Percentiles rank a stretch among this genome's conserved stretches.
phyloP scores from a whole-genome alignment of 1,140 invertebrate species.

The Nomia melanderi region DNA sequence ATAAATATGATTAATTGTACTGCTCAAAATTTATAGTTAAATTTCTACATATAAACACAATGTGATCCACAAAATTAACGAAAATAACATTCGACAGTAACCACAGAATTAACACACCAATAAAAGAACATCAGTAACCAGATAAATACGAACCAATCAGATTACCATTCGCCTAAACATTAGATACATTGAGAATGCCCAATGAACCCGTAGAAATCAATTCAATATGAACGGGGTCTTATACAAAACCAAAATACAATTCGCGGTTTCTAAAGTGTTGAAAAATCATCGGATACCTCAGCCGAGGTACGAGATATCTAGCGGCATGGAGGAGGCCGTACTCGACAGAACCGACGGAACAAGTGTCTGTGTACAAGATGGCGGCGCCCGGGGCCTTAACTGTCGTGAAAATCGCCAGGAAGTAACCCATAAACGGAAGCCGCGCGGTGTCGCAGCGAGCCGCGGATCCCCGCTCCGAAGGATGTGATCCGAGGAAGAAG shows the following conservation, averaged over 20 bases:
- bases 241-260: slow-evolving; percentile 42
- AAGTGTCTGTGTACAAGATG: slow-evolving; percentile 76
- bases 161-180: background rate
- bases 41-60: too few species aligned
- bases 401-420: slow-evolving; percentile 53
- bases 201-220: background rate
- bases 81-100: background rate
- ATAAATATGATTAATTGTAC: too few species aligned
- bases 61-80: too few species aligned
- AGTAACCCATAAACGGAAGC: slow-evolving; percentile 43
- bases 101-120: too few species aligned
- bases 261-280: slow-evolving; percentile 38
- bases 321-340: slow-evolving; percentile 29
- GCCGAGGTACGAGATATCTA: background rate
- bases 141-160: slow-evolving; percentile 18
- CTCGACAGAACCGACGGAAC: slow-evolving; percentile 51
- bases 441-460: slow-evolving; percentile 58
- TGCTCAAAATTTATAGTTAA: too few species aligned
- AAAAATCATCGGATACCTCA: slow-evolving; percentile 35
- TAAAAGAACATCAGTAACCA: background rate
- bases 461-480: slow-evolving; percentile 48
- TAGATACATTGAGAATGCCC: slow-evolving; percentile 1
- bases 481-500: slow-evolving; percentile 55
- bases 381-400: slow-evolving; percentile 65
- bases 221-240: slow-evolving; percentile 36